Evolutionary conservation across 2,888 invertebrate genomes (phyloP).

Genomic region (Aphelenchoides bicaudatus): DNA sequence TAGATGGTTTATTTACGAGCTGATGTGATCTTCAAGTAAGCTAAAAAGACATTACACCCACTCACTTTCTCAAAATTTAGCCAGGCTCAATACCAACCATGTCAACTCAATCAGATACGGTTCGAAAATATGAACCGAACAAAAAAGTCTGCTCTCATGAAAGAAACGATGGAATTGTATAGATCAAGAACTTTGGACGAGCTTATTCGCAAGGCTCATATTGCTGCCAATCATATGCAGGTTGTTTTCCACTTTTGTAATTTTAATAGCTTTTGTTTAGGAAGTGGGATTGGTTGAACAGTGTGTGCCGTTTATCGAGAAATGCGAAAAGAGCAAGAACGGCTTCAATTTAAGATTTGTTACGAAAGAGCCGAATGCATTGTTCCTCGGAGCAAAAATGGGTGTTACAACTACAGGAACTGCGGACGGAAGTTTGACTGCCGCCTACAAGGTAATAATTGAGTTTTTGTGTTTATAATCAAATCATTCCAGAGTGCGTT

Average conservation of each 20-base stretch:
- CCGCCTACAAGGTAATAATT: slow-evolving; percentile 14
- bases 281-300: slow-evolving; percentile 77
- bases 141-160: slow-evolving; percentile 50
- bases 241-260: slow-evolving; percentile 24
- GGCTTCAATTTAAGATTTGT: slow-evolving; percentile 74
- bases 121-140: slow-evolving; percentile 52
- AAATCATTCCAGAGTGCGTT: slow-evolving; percentile 30
- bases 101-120: slow-evolving; percentile 32
- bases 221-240: slow-evolving; percentile 52
- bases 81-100: slow-evolving; percentile 4
- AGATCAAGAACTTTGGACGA: slow-evolving; percentile 80
- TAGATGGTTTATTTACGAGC: too few relatives aligned
- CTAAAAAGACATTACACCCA: too few relatives aligned
- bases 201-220: slow-evolving; percentile 46
- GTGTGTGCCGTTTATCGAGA: slow-evolving; percentile 80
- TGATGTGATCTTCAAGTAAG: too few relatives aligned
- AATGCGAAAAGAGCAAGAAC: slow-evolving; percentile 68
- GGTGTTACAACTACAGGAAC: slow-evolving; percentile 55
- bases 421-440: slow-evolving; percentile 43
- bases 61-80: too few relatives aligned
- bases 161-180: slow-evolving; percentile 73
- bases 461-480: not conserved
- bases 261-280: slow-evolving; percentile 30
- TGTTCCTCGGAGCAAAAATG: slow-evolving; percentile 49
- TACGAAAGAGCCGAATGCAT: slow-evolving; percentile 71